Evolutionary conservation across 2,797 vertebrate species (phyloP), one percentile per base, ranked within the genome.

Genomic region (Pangasius krempfi): DNA sequence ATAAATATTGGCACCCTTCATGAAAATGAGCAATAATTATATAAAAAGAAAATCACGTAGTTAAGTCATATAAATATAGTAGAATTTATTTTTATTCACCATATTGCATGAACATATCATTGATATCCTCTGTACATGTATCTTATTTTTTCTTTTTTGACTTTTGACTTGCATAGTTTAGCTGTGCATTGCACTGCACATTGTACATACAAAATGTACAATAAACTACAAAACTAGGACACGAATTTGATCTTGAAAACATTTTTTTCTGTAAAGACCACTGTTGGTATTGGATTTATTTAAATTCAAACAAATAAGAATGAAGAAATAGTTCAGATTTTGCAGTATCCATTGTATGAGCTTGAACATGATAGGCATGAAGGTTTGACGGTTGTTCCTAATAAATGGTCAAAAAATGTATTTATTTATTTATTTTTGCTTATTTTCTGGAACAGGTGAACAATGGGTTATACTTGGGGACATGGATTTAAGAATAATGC

Each of bases 401-500:
- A 75, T 52, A 78, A 52, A 52, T 52, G 47, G 13, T 76, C 27
- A 16, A 76, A 73, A 40, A 70, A 37, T 37, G 22, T 37, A 58
- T 60, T 20, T 20, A 80, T 80, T 33, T 37, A 64, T 64, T 66
- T 66, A 66, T 80, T 78, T 78, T 78, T 47, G n/a, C 73, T 80
- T 79, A 25, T 89, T 80, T 87, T 89, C 60, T 64, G 78, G 54
- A 88, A 52, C 58, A 72, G 14, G 87, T 89, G 87, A 91, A 92
- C 90, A 91, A 90, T 90, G 30, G 89, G 64, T 81, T 80, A 90
- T 85, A 87, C 87, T 87, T 70, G 27, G 86, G 88, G 82, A 88
- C 91, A 85, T 92, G 94, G 94, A 95, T 96, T 96, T 95, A 93
- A 86, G 90, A 91, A 93, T 87, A 90, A 86, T 92, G 91, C 82